Conservation (phyloP, 1,140 invertebrate genomes). For the Amyelois transitella region DNA sequence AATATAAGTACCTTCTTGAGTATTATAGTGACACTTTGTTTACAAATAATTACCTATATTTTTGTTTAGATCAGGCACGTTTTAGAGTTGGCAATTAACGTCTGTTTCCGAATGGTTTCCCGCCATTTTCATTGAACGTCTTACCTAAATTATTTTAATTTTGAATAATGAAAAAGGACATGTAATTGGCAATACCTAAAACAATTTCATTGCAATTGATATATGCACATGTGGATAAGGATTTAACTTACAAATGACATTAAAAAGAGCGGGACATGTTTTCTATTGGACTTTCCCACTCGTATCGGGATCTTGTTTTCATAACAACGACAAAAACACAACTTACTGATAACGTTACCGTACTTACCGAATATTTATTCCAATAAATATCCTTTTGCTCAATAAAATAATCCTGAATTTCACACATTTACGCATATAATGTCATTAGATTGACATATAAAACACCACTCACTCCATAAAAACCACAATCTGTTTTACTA, state of each 20-base stretch:
- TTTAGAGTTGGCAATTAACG: too few species aligned
- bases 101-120: too few species aligned
- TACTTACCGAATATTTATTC: constrained; percentile 74
- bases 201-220: constrained; percentile 11
- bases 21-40: too few species aligned
- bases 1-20: too few species aligned
- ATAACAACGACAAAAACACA: constrained; percentile 22
- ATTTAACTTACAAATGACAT: constrained; percentile 46
- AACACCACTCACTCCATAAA: constrained; percentile 72
- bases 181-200: constrained; percentile 1
- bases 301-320: constrained; percentile 28
- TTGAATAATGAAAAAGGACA: too few species aligned
- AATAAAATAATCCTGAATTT: constrained; percentile 72
- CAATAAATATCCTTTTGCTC: constrained; percentile 74
- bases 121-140: too few species aligned
- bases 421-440: constrained; percentile 74
- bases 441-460: constrained; percentile 74
- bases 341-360: constrained; percentile 18
- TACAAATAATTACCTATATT: too few species aligned
- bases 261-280: constrained; percentile 71
- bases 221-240: constrained; percentile 7
- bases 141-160: too few species aligned
- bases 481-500: constrained; percentile 71
- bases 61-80: too few species aligned
- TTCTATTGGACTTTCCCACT: constrained; percentile 64